Conservation (phyloP, 1,140 invertebrate species). For the Brachionus calyciflorus region DNA sequence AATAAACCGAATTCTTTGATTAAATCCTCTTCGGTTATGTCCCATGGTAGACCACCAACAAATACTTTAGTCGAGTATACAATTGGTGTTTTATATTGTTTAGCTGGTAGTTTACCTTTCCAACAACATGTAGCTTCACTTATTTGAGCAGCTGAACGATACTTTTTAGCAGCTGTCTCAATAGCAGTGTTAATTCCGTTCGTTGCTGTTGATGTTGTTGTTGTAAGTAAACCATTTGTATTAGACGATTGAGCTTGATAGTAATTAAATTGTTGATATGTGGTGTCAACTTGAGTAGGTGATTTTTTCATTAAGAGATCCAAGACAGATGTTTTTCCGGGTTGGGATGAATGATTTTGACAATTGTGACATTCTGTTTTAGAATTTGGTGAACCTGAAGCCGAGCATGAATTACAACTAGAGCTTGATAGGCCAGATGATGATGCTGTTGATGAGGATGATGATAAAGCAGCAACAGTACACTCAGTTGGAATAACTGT, state of each 20-base stretch:
- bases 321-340: conserved; percentile 1
- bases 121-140: conserved; percentile 45
- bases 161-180: conserved; percentile 43
- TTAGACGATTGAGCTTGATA: not conserved
- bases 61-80: conserved; percentile 47
- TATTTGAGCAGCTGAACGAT: conserved; percentile 42
- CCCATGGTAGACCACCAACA: conserved; percentile 44
- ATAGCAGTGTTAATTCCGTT: conserved; percentile 15
- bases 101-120: conserved; percentile 45
- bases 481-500: not conserved
- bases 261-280: conserved; percentile 28
- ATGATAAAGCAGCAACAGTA: not conserved
- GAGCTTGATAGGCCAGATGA: conserved; percentile 14
- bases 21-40: conserved; percentile 37
- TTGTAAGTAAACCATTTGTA: conserved; percentile 7
- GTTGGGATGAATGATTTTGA: not conserved
- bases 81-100: conserved; percentile 37
- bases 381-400: conserved; percentile 1
- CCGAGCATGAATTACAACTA: conserved; percentile 29
- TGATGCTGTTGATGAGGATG: conserved; percentile 20
- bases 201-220: not conserved
- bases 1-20: conserved; percentile 42
- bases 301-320: conserved; percentile 35
- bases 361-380: not conserved
- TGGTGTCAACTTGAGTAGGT: no score